A percentile compares a stretch with the other conserved stretches of the same genome.
Conservation (phyloP, 2,888 invertebrate genomes). For the Cheiracanthium punctorium region DNA sequence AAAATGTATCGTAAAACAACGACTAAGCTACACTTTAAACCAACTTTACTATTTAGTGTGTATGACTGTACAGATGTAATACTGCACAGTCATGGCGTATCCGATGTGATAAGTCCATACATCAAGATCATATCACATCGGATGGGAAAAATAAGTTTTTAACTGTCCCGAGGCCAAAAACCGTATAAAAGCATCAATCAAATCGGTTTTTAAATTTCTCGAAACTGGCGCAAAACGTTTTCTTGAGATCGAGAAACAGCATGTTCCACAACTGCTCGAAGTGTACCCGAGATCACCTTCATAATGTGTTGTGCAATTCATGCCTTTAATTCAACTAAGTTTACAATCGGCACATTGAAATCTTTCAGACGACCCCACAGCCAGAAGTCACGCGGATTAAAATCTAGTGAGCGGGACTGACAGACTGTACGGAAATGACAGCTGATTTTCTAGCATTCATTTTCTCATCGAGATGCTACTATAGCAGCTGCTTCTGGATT, state of each 20-base stretch:
- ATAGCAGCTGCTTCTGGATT: background rate
- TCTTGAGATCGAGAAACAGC: background rate
- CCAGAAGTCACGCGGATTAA: background rate
- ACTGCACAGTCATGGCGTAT: too few relatives aligned
- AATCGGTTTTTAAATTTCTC: background rate
- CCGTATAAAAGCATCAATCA: background rate
- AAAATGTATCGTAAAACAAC: too few relatives aligned
- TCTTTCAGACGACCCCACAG: background rate
- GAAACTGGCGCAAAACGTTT: background rate
- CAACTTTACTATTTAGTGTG: too few relatives aligned
- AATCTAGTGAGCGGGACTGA: too few relatives aligned
- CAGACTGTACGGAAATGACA: too few relatives aligned
- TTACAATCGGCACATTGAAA: background rate
- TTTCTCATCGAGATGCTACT: background rate
- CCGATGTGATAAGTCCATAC: too few relatives aligned
- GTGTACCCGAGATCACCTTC: background rate
- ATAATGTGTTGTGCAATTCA: background rate
- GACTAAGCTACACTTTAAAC: too few relatives aligned
- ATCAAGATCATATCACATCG: background rate
- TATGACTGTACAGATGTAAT: too few relatives aligned
- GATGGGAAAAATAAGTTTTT: background rate
- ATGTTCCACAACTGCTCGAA: background rate
- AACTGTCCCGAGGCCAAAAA: background rate
- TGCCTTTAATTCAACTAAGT: background rate
- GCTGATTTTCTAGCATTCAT: background rate